Evolutionary conservation across 2,888 invertebrate genomes (phyloP), one percentile per base, ranked within the genome.

Genomic region (Chouioia cunea): DNA sequence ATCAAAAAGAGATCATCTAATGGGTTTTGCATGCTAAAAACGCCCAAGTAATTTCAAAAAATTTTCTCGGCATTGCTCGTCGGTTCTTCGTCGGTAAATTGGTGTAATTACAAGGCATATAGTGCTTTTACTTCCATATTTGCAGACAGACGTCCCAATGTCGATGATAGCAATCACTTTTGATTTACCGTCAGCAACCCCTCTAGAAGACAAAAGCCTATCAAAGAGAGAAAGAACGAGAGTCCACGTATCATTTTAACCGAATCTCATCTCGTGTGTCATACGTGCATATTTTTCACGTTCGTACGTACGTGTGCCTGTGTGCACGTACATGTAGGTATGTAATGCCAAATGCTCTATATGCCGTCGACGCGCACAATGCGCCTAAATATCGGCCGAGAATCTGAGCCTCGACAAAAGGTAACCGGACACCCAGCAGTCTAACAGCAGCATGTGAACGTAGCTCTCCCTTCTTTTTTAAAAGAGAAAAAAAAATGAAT

Each of bases 341-440:
- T 50, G 50, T 50, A 27, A 18, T 16, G 23, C n/a, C 59, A 23
- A 36, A 36, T 36, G n/a, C 23, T n/a, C n/a, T n/a, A n/a, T n/a
- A n/a, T n/a, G n/a, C n/a, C n/a, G n/a, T n/a, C n/a, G n/a, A 50
- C 36, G 59, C 46, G 46, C 81, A 77, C 79, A 79, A 81, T 81
- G 79, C 59, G 58, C 18, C 52, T 75, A 78, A 79, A 78, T 82
- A 81, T 81, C 83, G 79, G 75, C 76, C 76, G 79, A 80, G 79
- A 82, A 83, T 82, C 83, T 80, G 82, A 82, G 81, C 81, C 80
- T 76, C 77, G 76, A 85, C 85, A 85, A 85, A 82, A 83, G 85
- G 85, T 85, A 85, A 85, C 80, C 79, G 81, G 85, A 85, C 81
- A 85, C 78, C 70, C 43, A 59, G 48, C 78, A 80, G 77, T 77